Conservation (phyloP, 2,888 invertebrate genomes). For the Microctonus aethiopoides region DNA sequence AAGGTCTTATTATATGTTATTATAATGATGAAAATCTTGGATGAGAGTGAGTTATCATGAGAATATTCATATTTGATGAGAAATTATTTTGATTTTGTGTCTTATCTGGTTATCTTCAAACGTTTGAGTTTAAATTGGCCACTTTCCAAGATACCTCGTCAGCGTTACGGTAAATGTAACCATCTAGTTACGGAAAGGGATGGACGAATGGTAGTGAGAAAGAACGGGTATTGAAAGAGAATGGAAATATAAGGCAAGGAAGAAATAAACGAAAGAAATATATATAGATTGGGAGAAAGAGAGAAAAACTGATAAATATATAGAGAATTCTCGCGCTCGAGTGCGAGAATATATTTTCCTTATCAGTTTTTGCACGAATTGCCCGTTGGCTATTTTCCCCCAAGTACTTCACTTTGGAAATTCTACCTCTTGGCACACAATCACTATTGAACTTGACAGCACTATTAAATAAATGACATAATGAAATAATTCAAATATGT, state of each 20-base stretch:
- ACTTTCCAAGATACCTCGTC: slow-evolving; percentile 48
- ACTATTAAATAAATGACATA: slow-evolving; percentile 7
- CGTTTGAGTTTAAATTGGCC: slow-evolving; percentile 49
- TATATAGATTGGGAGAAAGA: no score
- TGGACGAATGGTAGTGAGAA: slow-evolving; percentile 14
- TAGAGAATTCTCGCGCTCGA: slow-evolving; percentile 16
- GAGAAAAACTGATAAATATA: no score
- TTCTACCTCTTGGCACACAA: not conserved
- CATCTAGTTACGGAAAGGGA: not conserved
- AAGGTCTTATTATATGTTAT: not conserved
- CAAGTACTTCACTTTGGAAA: not conserved
- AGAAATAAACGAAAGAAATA: no score
- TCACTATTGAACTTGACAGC: slow-evolving; percentile 14
- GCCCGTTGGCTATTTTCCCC: not conserved
- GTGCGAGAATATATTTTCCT: slow-evolving; percentile 46
- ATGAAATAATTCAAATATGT: not conserved
- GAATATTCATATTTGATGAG: slow-evolving; percentile 7
- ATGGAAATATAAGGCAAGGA: slow-evolving; percentile 23
- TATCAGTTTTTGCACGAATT: slow-evolving; percentile 48
- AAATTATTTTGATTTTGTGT: slow-evolving; percentile 41
- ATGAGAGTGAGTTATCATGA: not conserved
- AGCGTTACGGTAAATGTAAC: slow-evolving; percentile 31
- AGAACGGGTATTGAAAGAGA: not conserved
- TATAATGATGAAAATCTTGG: not conserved
- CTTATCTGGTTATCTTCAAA: slow-evolving; percentile 40